These are phyloP conservation scores for Eubasilissa regina DNA, from an alignment of 1,140 invertebrate species.

Conservation along the genomic window DNA sequence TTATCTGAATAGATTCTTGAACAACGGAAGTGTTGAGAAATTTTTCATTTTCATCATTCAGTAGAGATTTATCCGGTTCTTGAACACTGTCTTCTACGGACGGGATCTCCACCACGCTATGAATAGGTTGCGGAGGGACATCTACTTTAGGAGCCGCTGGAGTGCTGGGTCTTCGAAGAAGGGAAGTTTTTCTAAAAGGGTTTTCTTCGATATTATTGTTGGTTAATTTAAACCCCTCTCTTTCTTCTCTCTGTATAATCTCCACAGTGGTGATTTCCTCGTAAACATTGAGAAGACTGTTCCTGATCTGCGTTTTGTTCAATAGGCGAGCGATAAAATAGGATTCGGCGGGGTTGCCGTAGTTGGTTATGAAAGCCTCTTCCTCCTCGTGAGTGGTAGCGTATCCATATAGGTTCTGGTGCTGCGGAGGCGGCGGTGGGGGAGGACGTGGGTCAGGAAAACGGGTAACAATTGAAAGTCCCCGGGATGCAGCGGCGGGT, in stretches of 20 bases:
- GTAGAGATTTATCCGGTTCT: slow-evolving; percentile 26
- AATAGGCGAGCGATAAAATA: slow-evolving; percentile 69
- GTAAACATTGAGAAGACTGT: slow-evolving; percentile 66
- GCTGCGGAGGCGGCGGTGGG: slow-evolving; percentile 61
- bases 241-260: slow-evolving; percentile 9
- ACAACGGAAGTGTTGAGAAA: slow-evolving; percentile 50
- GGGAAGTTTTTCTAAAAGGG: slow-evolving; percentile 43
- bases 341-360: slow-evolving; percentile 70
- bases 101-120: not conserved
- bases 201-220: slow-evolving; percentile 60
- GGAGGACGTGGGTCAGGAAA: slow-evolving; percentile 64
- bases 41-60: slow-evolving; percentile 29
- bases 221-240: slow-evolving; percentile 11
- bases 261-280: slow-evolving; percentile 61
- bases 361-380: slow-evolving; percentile 64
- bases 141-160: slow-evolving; percentile 49
- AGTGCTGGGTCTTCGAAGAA: slow-evolving; percentile 52
- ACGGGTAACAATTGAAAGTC: slow-evolving; percentile 68
- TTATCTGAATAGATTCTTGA: slow-evolving; percentile 74
- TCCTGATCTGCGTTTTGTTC: slow-evolving; percentile 65
- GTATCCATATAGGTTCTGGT: slow-evolving; percentile 23
- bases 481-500: slow-evolving; percentile 62
- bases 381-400: slow-evolving; percentile 59
- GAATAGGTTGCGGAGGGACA: not conserved
- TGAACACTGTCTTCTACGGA: not conserved